Conservation (phyloP, 2,888 invertebrate species). For the Hemicrepidius hirtus region DNA sequence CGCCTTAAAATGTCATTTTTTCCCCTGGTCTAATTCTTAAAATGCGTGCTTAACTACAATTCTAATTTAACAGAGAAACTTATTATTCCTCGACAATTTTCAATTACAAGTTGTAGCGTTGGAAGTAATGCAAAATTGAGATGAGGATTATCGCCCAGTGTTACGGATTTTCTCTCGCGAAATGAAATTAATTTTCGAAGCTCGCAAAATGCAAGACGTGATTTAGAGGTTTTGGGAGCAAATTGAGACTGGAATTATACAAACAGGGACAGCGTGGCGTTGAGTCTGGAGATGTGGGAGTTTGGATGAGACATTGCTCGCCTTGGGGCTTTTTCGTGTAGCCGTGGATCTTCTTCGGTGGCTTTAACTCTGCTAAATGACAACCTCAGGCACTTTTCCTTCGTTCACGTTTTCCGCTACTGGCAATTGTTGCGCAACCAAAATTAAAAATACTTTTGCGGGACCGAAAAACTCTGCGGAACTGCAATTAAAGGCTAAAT, state of each 20-base stretch:
- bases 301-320: conserved; percentile 37
- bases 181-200: conserved; percentile 43
- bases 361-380: conserved; percentile 47
- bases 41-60: neutral
- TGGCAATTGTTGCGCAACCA: conserved; percentile 21
- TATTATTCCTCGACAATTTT: conserved; percentile 6
- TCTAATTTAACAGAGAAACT: neutral
- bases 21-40: neutral
- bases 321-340: conserved; percentile 40
- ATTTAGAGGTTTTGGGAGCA: conserved; percentile 23
- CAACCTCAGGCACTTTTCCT: conserved; percentile 42
- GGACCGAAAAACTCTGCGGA: neutral
- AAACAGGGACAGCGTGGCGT: conserved; percentile 40
- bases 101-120: conserved; percentile 6
- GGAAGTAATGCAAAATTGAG: conserved; percentile 21
- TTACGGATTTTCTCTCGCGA: conserved; percentile 33
- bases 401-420: conserved; percentile 21
- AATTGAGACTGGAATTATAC: conserved; percentile 41
- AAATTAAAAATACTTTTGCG: conserved; percentile 3
- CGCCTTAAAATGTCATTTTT: neutral
- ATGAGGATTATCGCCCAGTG: conserved; percentile 27
- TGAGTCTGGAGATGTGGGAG: conserved; percentile 23
- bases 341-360: conserved; percentile 35
- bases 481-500: conserved; percentile 2
- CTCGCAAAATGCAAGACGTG: conserved; percentile 37